phyloP scores from a whole-genome alignment of 53 echinoderm and acorn worm species.

The Glandiceps talaboti region DNA sequence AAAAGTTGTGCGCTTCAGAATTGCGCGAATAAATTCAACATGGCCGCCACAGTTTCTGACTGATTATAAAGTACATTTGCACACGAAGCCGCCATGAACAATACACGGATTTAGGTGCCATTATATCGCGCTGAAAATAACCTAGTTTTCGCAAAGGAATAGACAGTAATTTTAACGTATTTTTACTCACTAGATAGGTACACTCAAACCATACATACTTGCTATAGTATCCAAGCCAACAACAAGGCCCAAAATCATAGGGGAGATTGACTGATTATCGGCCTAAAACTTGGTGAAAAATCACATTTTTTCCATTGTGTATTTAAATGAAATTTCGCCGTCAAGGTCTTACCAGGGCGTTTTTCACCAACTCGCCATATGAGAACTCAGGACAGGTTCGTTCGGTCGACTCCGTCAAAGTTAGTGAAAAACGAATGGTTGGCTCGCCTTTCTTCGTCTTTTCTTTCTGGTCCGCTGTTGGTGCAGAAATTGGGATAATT shows the following conservation, averaged over 20 bases:
- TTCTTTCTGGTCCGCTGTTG: conserved; percentile 62
- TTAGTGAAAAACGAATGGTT: conserved; percentile 60
- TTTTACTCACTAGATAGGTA: not conserved
- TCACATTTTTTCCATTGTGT: not conserved
- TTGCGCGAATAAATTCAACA: not conserved
- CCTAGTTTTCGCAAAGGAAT: not conserved
- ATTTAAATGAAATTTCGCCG: not conserved
- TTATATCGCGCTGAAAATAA: not conserved
- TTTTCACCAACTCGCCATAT: conserved; percentile 80
- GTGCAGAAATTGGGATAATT: conserved; percentile 96
- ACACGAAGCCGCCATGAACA: not conserved
- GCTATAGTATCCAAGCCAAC: not conserved
- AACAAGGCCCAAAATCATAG: not conserved
- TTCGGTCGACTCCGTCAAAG: conserved; percentile 80
- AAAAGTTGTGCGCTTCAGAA: not conserved
- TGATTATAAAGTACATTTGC: not conserved
- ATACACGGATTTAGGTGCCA: not conserved
- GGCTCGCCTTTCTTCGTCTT: conserved; percentile 61
- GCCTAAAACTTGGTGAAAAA: not conserved
- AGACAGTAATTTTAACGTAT: not conserved
- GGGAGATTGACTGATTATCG: not conserved
- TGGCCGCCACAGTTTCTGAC: not conserved
- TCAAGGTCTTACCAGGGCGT: conserved; percentile 77
- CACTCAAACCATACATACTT: not conserved
- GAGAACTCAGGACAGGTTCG: conserved; percentile 85